Evolutionary conservation across 2,113 vertebrate genomes (phyloP).

Genomic region (Psammodynastes pulverulentus): DNA sequence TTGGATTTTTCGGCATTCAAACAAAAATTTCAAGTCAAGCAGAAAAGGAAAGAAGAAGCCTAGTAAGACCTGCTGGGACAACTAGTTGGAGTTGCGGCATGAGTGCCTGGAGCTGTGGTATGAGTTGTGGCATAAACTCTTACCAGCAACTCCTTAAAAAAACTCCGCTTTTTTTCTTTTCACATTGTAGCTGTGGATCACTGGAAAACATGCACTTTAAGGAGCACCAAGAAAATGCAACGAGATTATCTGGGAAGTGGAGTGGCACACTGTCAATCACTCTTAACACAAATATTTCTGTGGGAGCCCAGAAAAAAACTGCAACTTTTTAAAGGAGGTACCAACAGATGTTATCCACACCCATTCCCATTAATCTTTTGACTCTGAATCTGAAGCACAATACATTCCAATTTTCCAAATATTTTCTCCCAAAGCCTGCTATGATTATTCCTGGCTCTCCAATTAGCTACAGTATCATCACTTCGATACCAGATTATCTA

Average conservation of each 20-base stretch:
- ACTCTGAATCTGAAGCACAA: not conserved
- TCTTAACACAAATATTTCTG: not conserved
- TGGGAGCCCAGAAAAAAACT: not conserved
- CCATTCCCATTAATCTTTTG: not conserved
- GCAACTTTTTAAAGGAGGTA: not conserved
- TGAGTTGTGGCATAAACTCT: not conserved
- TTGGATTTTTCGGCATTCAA: not conserved
- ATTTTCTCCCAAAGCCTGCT: not conserved
- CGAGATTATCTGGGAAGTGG: not conserved
- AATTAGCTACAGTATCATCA: too few relatives aligned
- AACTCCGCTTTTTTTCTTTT: not conserved
- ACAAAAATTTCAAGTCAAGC: not conserved
- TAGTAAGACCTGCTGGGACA: not conserved
- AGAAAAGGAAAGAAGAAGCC: not conserved
- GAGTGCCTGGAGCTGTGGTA: not conserved
- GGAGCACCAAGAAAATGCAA: not conserved
- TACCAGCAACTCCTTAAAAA: not conserved
- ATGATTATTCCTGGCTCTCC: not conserved
- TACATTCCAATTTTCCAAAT: not conserved
- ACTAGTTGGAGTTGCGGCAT: not conserved
- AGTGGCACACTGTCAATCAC: not conserved
- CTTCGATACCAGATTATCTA: not conserved
- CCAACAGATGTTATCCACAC: not conserved
- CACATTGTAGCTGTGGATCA: not conserved
- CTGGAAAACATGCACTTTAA: not conserved